These are phyloP conservation scores for Neodiprion lecontei DNA, from an alignment of 1,140 invertebrate species.

Conservation along the genomic window DNA sequence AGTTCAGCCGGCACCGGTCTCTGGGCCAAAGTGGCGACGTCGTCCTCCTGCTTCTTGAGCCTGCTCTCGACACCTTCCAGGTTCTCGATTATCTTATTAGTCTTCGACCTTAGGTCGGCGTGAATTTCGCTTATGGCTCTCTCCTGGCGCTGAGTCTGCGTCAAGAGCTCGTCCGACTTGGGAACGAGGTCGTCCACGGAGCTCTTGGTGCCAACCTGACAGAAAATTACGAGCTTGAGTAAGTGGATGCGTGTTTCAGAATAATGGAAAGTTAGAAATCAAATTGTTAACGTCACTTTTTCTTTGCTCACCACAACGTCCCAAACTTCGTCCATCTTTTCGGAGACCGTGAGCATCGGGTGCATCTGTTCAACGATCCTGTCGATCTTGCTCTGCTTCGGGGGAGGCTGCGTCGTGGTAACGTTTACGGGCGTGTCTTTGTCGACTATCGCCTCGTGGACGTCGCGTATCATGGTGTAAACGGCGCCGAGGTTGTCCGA, in stretches of 20 bases:
- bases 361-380: constrained; percentile 78
- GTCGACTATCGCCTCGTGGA: constrained; percentile 81
- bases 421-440: constrained; percentile 60
- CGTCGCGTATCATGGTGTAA: constrained; percentile 77
- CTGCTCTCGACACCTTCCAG: constrained; percentile 84
- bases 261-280: not conserved
- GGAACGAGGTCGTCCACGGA: constrained; percentile 84
- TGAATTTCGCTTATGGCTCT: constrained; percentile 87
- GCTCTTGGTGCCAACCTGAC: constrained; percentile 77
- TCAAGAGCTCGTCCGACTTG: constrained; percentile 84
- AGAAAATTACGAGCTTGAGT: not conserved
- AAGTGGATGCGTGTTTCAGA: not conserved
- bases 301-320: constrained; percentile 71
- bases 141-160: constrained; percentile 85
- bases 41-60: constrained; percentile 82
- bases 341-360: constrained; percentile 83
- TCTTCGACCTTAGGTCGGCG: constrained; percentile 79
- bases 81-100: constrained; percentile 87
- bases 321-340: constrained; percentile 91
- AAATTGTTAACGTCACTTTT: not conserved
- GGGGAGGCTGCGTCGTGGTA: constrained; percentile 63
- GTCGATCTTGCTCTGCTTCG: constrained; percentile 78
- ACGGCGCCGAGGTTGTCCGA: constrained; percentile 81
- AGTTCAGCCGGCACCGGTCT: constrained; percentile 75
- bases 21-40: constrained; percentile 75